A percentile compares a stretch with the other conserved stretches of the same genome.
Conservation (phyloP, 2,888 invertebrate genomes). For the Chrysolina americana region DNA sequence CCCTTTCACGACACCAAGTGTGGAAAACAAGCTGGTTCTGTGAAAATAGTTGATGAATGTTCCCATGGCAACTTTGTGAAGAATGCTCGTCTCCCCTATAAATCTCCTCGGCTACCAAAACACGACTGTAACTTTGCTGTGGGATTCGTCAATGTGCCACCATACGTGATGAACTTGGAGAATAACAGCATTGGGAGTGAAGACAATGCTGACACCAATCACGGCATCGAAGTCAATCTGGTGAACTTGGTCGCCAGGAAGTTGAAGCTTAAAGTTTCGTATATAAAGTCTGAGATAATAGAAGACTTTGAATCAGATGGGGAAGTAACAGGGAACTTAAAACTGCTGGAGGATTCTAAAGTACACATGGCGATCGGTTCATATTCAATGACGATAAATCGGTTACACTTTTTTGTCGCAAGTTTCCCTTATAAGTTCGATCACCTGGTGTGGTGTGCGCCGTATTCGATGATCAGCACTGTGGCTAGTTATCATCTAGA, state of each 20-base stretch:
- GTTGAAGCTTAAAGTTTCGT: conserved; percentile 47
- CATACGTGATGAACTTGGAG: conserved; percentile 57
- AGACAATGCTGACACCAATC: conserved; percentile 32
- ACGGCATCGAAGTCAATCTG: conserved; percentile 51
- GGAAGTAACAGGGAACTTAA: conserved; percentile 54
- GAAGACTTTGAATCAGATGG: conserved; percentile 53
- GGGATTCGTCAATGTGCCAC: conserved; percentile 54
- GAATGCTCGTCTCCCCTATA: background rate
- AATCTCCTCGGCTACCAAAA: background rate
- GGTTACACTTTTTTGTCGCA: conserved; percentile 58
- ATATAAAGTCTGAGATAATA: conserved; percentile 33
- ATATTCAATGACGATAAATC: conserved; percentile 58
- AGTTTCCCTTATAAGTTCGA: conserved; percentile 60
- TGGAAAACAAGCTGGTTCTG: background rate
- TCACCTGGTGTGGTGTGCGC: conserved; percentile 62
- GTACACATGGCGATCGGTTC: conserved; percentile 62
- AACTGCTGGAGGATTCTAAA: conserved; percentile 33
- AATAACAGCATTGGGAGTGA: conserved; percentile 26
- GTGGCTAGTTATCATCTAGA: background rate
- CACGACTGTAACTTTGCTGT: conserved; percentile 5
- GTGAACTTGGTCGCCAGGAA: conserved; percentile 46
- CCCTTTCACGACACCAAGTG: background rate
- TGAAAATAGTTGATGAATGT: conserved; percentile 26
- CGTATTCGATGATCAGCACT: conserved; percentile 53
- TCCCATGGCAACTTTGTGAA: conserved; percentile 26